phyloP scores from a whole-genome alignment of 1,140 invertebrate genomes.

The Gonatopus flavifemur region DNA sequence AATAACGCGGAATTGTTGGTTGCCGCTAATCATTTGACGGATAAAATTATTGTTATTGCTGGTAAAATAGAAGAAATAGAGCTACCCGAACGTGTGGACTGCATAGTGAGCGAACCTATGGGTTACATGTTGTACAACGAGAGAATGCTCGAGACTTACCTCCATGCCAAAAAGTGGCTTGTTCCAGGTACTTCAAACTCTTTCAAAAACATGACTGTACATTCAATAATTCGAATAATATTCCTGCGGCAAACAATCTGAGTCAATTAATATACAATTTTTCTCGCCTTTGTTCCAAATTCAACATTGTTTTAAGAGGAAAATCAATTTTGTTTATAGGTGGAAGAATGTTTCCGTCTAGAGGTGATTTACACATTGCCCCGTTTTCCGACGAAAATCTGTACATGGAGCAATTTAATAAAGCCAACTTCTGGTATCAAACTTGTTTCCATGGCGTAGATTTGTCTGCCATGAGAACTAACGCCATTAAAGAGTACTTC shows the following conservation, averaged over 20 bases:
- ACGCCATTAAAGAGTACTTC: constrained; percentile 97
- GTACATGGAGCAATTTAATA: constrained; percentile 98
- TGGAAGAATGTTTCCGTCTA: constrained; percentile 91
- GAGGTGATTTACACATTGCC: constrained; percentile 96
- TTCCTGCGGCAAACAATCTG: too few relatives aligned
- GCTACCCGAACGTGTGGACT: constrained; percentile 91
- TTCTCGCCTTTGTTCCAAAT: background rate
- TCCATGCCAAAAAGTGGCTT: constrained; percentile 98
- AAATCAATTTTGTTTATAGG: constrained; percentile 29
- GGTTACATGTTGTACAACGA: constrained; percentile 99
- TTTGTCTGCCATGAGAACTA: constrained; percentile 83
- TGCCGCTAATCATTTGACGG: constrained; percentile 82
- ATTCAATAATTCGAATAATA: too few relatives aligned
- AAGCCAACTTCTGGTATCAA: constrained; percentile 99
- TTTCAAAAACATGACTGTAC: too few relatives aligned
- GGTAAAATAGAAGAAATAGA: constrained; percentile 99
- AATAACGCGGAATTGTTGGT: constrained; percentile 93
- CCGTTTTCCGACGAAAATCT: constrained; percentile 97
- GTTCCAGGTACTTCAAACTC: constrained; percentile 85
- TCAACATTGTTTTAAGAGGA: background rate
- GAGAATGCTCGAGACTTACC: constrained; percentile 97
- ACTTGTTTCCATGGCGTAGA: constrained; percentile 98
- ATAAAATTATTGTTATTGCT: constrained; percentile 88
- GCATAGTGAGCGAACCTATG: constrained; percentile 99
- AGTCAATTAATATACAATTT: background rate